phyloP scores from a whole-genome alignment of 2,888 invertebrate genomes.

The Papilio elwesi region DNA sequence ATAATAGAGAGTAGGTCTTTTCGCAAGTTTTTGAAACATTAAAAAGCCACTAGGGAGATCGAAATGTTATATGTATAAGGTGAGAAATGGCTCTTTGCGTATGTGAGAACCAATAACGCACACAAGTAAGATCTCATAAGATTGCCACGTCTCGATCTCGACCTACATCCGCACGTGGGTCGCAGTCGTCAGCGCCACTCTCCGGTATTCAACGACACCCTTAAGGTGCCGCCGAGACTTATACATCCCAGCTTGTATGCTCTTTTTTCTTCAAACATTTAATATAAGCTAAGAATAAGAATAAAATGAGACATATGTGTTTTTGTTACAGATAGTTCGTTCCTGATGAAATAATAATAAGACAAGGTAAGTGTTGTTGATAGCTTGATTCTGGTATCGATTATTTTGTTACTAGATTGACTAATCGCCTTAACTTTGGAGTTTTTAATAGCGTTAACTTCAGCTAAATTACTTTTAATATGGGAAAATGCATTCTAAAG shows the following conservation, averaged over 20 bases:
- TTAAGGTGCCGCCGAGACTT: background rate
- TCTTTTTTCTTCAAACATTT: background rate
- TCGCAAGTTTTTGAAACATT: no score
- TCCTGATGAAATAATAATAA: background rate
- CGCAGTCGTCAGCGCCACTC: constrained; percentile 18
- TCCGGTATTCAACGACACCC: constrained; percentile 13
- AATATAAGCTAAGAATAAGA: no score
- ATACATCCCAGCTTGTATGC: background rate
- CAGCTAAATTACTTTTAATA: no score
- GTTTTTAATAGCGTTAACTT: no score
- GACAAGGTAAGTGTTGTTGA: background rate
- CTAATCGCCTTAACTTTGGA: no score
- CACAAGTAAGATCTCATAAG: background rate
- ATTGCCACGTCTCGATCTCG: constrained; percentile 10
- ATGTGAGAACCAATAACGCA: background rate
- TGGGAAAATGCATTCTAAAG: no score
- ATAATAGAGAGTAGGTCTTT: no score
- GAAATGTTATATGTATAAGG: background rate
- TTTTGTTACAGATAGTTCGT: constrained; percentile 11
- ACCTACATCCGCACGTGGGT: constrained; percentile 16
- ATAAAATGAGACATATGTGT: no score
- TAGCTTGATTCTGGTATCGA: no score
- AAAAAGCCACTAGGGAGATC: no score
- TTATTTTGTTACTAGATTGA: no score
- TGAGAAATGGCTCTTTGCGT: background rate